These are phyloP conservation scores for Meiosimyza decipiens DNA, from an alignment of 2,888 invertebrate species.

Conservation along the genomic window DNA sequence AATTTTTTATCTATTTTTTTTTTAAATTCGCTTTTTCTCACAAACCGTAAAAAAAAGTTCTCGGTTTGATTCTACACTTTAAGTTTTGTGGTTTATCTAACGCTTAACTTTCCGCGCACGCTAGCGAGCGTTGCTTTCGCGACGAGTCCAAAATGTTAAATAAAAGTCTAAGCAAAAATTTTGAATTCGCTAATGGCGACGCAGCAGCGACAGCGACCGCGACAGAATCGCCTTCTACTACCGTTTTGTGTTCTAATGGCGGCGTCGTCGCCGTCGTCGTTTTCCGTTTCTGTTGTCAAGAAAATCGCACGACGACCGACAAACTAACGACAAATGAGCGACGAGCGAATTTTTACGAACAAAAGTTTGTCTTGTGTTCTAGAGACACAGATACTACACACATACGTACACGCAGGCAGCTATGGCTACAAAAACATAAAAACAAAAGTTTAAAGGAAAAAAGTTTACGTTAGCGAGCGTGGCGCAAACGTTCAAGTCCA, in stretches of 20 bases:
- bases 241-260: slow-evolving; percentile 24
- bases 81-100: too few relatives aligned
- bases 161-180: slow-evolving; percentile 46
- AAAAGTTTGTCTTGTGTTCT: slow-evolving; percentile 24
- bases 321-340: background rate
- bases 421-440: background rate
- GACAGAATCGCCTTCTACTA: background rate
- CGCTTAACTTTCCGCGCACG: slow-evolving; percentile 12
- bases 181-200: slow-evolving; percentile 39
- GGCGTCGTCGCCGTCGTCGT: background rate
- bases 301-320: slow-evolving; percentile 9
- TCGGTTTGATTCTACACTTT: too few relatives aligned
- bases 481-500: slow-evolving; percentile 44
- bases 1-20: background rate
- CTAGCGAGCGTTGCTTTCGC: slow-evolving; percentile 46
- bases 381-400: slow-evolving; percentile 15
- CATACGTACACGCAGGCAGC: background rate
- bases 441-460: background rate
- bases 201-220: slow-evolving; percentile 10
- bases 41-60: too few relatives aligned
- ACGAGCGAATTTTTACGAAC: slow-evolving; percentile 2
- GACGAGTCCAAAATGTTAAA: slow-evolving; percentile 48
- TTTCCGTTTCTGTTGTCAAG: slow-evolving; percentile 15
- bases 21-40: background rate
- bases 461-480: slow-evolving; percentile 11